Evolutionary conservation across 2,797 vertebrate species (phyloP), one percentile per base, ranked within the genome.

Genomic region (Spinibarbus caldwelli): DNA sequence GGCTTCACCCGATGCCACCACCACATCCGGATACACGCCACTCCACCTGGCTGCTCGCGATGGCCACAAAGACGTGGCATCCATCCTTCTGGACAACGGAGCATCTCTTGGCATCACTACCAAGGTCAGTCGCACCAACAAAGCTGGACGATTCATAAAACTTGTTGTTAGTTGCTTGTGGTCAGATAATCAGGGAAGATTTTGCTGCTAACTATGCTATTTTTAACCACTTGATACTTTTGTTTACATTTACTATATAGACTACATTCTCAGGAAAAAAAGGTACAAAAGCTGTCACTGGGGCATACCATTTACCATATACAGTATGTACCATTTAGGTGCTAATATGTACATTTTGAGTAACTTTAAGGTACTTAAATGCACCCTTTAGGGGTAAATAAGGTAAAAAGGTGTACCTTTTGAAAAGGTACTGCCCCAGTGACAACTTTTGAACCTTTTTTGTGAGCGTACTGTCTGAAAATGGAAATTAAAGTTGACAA

Each of bases 41-140:
- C 89, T 99, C 49, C 98, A 99, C 91, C 95, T 99, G 85, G 95
- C 97, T 0, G 97, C 97, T 82, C 92, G 97, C 19, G 98, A 99
- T 84, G 98, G 98, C 0, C 97, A 99, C 45, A 94, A 97, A 85
- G 98, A 99, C 1, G 94, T 99, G 3, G 97, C 97, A 0, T 91
- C 97, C 0, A 95, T 96, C 34, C 96, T 99, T 84, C 89, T 99
- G 92, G 97, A 99, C 52, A 96, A 97, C 0, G 96, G 97, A 14
- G 97, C 98, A 26, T 97, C 95, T 49, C 94, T 98, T 86, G 94
- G 94, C 84, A 95, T 97, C 82, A 97, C 96, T 59, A 99, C 98
- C 41, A 99, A 99, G 97, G 98, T 98, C 91, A 49, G 86, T 49
- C 57, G 26, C n/a, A 8, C 43, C 26, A 26, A 23, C 11, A 26